Percentiles rank a stretch among this genome's conserved stretches.
These are phyloP conservation scores for Mactra quadrangularis DNA, from an alignment of 1,140 invertebrate genomes.

Conservation along the genomic window DNA sequence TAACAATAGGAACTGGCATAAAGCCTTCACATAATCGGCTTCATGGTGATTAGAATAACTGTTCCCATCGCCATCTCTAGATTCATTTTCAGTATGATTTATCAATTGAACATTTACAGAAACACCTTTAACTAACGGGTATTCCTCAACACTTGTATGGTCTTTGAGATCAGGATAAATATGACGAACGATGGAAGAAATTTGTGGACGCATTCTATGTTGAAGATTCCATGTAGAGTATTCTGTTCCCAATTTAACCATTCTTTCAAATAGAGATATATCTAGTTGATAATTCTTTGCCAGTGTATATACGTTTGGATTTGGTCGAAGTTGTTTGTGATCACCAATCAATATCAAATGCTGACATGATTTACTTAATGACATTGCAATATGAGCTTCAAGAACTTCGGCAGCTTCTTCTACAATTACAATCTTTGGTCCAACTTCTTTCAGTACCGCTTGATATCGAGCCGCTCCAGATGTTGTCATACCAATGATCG, in stretches of 20 bases:
- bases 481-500: constrained; percentile 80
- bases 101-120: constrained; percentile 81
- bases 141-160: constrained; percentile 73
- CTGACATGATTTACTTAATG: constrained; percentile 87
- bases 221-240: constrained; percentile 75
- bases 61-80: constrained; percentile 70
- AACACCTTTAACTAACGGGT: constrained; percentile 79
- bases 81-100: constrained; percentile 77
- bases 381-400: constrained; percentile 79
- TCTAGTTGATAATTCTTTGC: constrained; percentile 81
- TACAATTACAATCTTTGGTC: constrained; percentile 76
- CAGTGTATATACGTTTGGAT: constrained; percentile 80
- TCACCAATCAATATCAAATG: constrained; percentile 94
- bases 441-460: constrained; percentile 66
- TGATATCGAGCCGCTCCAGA: constrained; percentile 78
- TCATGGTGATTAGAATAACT: constrained; percentile 81
- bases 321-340: constrained; percentile 84
- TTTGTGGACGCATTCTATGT: constrained; percentile 76
- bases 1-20: constrained; percentile 80
- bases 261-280: constrained; percentile 83
- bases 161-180: constrained; percentile 82
- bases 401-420: constrained; percentile 82
- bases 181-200: constrained; percentile 80
- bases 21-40: constrained; percentile 71
- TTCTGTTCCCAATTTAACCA: constrained; percentile 79